Conservation (phyloP, 2,888 invertebrate genomes). For the Microdon myrmicae region DNA sequence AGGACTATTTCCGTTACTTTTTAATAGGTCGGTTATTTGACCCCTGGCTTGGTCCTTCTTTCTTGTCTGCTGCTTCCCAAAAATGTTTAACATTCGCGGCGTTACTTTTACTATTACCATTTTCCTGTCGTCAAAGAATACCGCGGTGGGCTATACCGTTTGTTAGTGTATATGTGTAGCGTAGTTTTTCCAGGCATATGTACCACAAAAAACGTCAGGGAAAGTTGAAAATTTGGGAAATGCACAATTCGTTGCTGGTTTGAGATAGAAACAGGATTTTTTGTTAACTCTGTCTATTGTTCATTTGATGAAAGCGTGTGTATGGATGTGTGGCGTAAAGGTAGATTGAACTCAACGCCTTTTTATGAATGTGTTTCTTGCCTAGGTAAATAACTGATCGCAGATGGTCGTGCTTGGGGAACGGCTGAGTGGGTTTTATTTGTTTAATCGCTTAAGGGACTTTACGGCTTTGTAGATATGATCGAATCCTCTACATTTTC, state of each 20-base stretch:
- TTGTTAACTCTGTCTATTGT: too few species aligned
- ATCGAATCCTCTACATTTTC: too few species aligned
- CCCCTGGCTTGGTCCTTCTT: constrained; percentile 33
- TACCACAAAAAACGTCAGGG: too few species aligned
- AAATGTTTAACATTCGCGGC: constrained; percentile 9
- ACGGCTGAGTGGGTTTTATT: constrained; percentile 16
- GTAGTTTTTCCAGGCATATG: constrained; percentile 19
- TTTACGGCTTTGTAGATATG: too few species aligned
- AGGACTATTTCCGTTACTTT: constrained; percentile 34
- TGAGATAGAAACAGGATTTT: too few species aligned
- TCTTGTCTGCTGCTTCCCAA: constrained; percentile 14
- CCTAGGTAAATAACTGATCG: constrained; percentile 21
- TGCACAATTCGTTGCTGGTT: too few species aligned
- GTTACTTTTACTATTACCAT: constrained; percentile 1
- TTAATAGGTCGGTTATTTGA: constrained; percentile 13
- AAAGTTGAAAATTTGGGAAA: too few species aligned
- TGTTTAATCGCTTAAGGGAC: too few species aligned
- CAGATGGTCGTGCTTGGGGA: constrained; percentile 23
- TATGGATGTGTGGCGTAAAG: too few species aligned
- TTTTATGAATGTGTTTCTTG: too few species aligned
- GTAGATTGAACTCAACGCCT: too few species aligned
- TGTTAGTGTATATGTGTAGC: constrained; percentile 4
- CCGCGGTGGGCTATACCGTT: constrained; percentile 26
- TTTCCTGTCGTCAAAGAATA: constrained; percentile 11
- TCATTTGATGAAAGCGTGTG: too few species aligned